A percentile compares a stretch with the other conserved stretches of the same genome.
These are phyloP conservation scores for Arrhopalites spinosus DNA, from an alignment of 2,888 invertebrate species.

Conservation along the genomic window DNA sequence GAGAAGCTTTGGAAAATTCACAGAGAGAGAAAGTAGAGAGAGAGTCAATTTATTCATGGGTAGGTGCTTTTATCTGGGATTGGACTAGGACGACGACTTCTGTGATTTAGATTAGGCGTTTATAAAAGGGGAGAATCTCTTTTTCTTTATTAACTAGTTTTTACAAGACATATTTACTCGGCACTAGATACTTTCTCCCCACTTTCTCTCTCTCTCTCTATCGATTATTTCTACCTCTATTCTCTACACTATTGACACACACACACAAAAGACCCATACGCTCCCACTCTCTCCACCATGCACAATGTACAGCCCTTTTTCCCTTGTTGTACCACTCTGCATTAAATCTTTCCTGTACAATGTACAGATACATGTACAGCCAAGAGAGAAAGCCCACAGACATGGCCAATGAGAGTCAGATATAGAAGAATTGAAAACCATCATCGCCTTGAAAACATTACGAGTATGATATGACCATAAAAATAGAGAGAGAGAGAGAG, in stretches of 20 bases:
- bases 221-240: constrained; percentile 13
- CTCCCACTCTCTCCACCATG: background rate
- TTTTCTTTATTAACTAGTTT: background rate
- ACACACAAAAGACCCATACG: background rate
- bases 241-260: too few species aligned
- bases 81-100: too few species aligned
- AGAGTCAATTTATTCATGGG: constrained; percentile 36
- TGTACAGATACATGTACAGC: too few species aligned
- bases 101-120: constrained; percentile 25
- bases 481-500: too few species aligned
- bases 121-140: background rate
- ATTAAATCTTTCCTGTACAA: too few species aligned
- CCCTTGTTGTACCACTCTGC: background rate
- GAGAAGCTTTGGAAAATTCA: background rate
- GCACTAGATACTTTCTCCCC: background rate
- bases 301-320: background rate
- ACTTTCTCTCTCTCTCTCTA: background rate
- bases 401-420: too few species aligned
- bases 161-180: constrained; percentile 18
- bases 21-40: background rate
- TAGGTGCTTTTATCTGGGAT: constrained; percentile 19
- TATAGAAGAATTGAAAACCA: too few species aligned
- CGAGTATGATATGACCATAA: too few species aligned
- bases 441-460: too few species aligned
- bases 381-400: too few species aligned